Evolutionary conservation across 1,140 invertebrate genomes (phyloP), one percentile per base, ranked within the genome.

Genomic region (Telenomus remus): DNA sequence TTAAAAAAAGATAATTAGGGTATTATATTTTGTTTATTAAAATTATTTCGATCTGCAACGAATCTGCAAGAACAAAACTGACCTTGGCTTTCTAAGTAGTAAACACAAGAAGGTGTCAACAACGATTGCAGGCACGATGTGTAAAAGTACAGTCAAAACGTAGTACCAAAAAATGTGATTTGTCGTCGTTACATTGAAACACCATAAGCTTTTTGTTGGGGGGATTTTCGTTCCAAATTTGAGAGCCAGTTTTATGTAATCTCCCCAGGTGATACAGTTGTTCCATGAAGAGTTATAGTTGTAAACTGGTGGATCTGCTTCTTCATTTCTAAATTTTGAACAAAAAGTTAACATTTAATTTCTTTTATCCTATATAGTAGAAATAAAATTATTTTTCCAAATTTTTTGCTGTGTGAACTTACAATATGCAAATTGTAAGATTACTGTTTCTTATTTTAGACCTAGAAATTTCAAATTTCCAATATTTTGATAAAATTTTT

Each of bases 71-170:
- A 50, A 51, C 8, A 44, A 47, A 83, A 81, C 81, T 79, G 19
- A 92, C 90, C 87, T 89, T 53, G 90, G 89, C 64, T 90, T 88
- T 76, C 89, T 89, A 34, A 91, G 89, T 13, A 86, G 82, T 3
- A 91, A 42, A 16, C 88, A 78, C 64, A 89, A 82, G 14, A 87
- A 82, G 49, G 85, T 64, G 64, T 93, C 92, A 42, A 91, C 86
- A 9, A 92, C 65, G 47, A 90, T 80, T 13, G 90, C 91, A 11
- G 92, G 92, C 42, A 93, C 68, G 39, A 89, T 85, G 71, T 93
- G 92, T 42, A 92, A 85, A 0, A 92, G 79, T 35, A 91, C 81
- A 16, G 84, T 85, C 4, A 89, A 79, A 1, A 91, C 73, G 47
- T 87, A 83, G 70, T 89, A 89, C 37, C 89, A 69, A 68, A 87